Conservation (phyloP, 1,140 invertebrate species). For the Drosophila lini region DNA sequence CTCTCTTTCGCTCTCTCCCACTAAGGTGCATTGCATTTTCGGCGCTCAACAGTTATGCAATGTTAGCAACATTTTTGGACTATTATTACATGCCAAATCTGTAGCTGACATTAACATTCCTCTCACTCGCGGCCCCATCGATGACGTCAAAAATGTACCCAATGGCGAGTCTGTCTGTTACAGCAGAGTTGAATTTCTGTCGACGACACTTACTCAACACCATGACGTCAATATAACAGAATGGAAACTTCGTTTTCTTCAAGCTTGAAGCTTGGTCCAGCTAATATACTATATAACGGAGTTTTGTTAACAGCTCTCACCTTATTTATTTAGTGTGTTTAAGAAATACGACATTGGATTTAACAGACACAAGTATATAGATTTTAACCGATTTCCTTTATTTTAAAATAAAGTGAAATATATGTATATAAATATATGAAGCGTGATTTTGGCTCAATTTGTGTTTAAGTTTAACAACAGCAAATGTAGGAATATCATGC, state of each 20-base stretch:
- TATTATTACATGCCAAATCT: conserved; percentile 33
- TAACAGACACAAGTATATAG: no score
- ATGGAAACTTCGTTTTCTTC: not conserved
- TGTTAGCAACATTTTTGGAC: conserved; percentile 43
- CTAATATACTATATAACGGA: no score
- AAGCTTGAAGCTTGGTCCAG: not conserved
- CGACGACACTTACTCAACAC: conserved; percentile 47
- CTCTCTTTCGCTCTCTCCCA: conserved; percentile 7
- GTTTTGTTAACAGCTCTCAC: not conserved
- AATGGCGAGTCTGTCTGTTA: conserved; percentile 34
- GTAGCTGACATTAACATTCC: conserved; percentile 39
- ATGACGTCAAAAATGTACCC: conserved; percentile 59
- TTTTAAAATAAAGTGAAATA: not conserved
- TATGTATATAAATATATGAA: not conserved
- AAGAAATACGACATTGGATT: no score
- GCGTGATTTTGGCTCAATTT: not conserved
- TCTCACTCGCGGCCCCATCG: conserved; percentile 6
- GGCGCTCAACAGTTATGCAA: conserved; percentile 73
- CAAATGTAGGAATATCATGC: not conserved
- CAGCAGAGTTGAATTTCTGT: conserved; percentile 40
- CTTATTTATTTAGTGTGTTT: not conserved
- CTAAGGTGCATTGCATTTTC: conserved; percentile 35
- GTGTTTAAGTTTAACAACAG: not conserved
- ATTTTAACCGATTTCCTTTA: no score
- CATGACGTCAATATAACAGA: conserved; percentile 57